Evolutionary conservation across 1,140 invertebrate genomes (phyloP).

Genomic region (Dendrolimus punctatus): DNA sequence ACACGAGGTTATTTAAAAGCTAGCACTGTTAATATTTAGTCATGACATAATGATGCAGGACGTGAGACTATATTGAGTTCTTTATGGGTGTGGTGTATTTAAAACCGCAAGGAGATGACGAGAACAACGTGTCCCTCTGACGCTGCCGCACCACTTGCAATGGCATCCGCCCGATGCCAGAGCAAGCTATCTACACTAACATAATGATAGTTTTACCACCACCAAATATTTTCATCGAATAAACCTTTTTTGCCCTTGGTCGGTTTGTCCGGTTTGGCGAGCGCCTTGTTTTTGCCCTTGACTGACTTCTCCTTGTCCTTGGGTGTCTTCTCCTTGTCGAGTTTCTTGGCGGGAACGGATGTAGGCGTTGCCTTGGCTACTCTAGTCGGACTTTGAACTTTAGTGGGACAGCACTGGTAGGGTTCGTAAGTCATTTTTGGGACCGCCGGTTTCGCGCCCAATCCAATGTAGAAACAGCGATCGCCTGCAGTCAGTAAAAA

Average conservation of each 20-base stretch:
- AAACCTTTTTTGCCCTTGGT: slow-evolving; percentile 84
- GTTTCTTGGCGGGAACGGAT: slow-evolving; percentile 61
- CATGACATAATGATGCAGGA: slow-evolving; percentile 33
- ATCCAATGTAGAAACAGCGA: slow-evolving; percentile 95
- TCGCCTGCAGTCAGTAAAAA: slow-evolving; percentile 84
- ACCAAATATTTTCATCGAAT: slow-evolving; percentile 83
- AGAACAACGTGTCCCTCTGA: slow-evolving; percentile 66
- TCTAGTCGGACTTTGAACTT: slow-evolving; percentile 81
- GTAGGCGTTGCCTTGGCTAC: slow-evolving; percentile 77
- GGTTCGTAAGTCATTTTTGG: slow-evolving; percentile 87
- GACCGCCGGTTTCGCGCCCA: slow-evolving; percentile 87
- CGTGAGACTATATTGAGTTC: slow-evolving; percentile 33
- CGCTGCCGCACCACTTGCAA: slow-evolving; percentile 38
- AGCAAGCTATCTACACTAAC: slow-evolving; percentile 39
- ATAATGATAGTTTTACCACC: slow-evolving; percentile 70
- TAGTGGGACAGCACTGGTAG: slow-evolving; percentile 92
- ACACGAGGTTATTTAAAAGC: slow-evolving; percentile 56
- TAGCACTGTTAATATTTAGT: slow-evolving; percentile 40
- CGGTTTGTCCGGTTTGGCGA: slow-evolving; percentile 69
- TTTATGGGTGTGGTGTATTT: slow-evolving; percentile 22
- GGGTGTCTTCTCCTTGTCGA: slow-evolving; percentile 46
- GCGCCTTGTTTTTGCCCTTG: slow-evolving; percentile 65
- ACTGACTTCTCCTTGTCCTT: slow-evolving; percentile 44
- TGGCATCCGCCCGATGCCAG: slow-evolving; percentile 37
- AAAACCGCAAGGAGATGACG: slow-evolving; percentile 20